Conservation (phyloP, 2,113 vertebrate genomes). For the Damaliscus lunatus region DNA sequence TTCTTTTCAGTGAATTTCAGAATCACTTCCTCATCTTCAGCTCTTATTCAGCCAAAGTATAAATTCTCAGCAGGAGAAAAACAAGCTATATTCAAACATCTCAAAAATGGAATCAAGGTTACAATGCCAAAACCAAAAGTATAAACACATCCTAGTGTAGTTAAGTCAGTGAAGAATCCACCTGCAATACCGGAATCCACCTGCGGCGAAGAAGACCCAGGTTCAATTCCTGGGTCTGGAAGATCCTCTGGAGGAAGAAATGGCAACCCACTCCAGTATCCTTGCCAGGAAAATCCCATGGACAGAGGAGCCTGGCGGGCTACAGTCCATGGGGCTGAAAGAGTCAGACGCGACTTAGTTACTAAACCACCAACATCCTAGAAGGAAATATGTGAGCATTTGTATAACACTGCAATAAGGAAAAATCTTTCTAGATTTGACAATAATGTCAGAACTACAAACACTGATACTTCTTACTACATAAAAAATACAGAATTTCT, state of each 20-base stretch:
- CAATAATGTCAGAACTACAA: neutral
- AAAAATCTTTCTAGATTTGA: neutral
- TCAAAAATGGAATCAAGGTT: neutral
- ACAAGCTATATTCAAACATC: neutral
- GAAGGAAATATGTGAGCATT: neutral
- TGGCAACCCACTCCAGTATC: neutral
- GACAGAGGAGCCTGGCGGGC: neutral
- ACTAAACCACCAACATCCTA: neutral
- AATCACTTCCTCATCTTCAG: neutral
- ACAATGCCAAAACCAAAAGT: neutral
- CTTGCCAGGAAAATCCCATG: neutral
- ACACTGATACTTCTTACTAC: neutral
- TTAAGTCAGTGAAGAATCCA: neutral
- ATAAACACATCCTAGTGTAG: neutral
- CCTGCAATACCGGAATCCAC: neutral
- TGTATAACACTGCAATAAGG: neutral
- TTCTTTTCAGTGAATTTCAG: neutral
- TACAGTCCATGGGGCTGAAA: neutral
- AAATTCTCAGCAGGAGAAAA: slow-evolving; percentile 12
- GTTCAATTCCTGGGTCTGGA: neutral
- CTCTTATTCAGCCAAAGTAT: neutral
- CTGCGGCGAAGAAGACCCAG: rapidly evolving
- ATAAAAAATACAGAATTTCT: neutral
- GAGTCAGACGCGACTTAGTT: rapidly evolving
- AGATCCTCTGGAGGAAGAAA: neutral